phyloP scores from a whole-genome alignment of 2,797 vertebrate species.

The Hyperoplus immaculatus region DNA sequence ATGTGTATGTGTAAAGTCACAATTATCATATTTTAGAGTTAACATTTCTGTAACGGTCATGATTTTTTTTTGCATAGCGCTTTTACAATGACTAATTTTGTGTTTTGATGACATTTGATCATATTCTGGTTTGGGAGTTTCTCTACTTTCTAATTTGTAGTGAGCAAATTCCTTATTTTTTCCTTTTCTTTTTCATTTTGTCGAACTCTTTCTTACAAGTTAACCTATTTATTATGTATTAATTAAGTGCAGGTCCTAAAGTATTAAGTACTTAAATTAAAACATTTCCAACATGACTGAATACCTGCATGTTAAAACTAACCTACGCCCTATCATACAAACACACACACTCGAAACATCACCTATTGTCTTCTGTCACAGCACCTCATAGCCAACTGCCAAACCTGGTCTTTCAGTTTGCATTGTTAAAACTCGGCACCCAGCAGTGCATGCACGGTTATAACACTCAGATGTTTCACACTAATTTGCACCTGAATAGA shows the following conservation, averaged over 20 bases:
- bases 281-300: too few species aligned
- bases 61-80: neutral
- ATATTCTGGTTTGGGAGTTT: too few species aligned
- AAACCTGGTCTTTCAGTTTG: slow-evolving; percentile 27
- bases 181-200: neutral
- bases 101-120: neutral
- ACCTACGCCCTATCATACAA: too few species aligned
- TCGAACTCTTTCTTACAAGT: neutral
- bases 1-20: neutral
- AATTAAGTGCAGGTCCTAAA: too few species aligned
- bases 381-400: neutral
- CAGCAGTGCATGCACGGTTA: slow-evolving; percentile 13
- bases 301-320: too few species aligned
- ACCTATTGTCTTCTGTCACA: slow-evolving; percentile 2
- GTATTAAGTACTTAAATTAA: too few species aligned
- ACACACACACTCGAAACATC: neutral
- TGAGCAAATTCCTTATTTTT: neutral
- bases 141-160: neutral
- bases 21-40: neutral
- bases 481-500: slow-evolving; percentile 67
- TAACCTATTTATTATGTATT: neutral
- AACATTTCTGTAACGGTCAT: neutral
- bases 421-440: slow-evolving; percentile 35
- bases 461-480: slow-evolving; percentile 51
- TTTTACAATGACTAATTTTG: neutral